Base-by-base conservation (phyloP, 2,797 vertebrate genomes). In the Pelodytes ibericus region DNA sequence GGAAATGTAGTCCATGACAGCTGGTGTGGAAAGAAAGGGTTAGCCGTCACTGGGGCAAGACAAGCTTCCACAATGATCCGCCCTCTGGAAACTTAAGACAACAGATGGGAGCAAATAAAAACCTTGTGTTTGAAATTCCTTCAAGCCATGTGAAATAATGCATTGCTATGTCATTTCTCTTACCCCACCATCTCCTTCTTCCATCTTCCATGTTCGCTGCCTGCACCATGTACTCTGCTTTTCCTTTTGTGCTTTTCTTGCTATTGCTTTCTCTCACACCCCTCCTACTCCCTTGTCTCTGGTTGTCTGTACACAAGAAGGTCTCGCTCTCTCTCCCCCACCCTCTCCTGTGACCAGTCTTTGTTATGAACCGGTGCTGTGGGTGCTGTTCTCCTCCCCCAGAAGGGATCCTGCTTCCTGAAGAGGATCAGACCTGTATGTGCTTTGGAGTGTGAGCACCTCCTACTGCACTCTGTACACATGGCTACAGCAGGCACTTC, bases 161-260 rank as follows among this genome's bases (percentile, higher is more conserved):
- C 44, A 47, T 15, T 53, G 6, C 49, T 39, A n/a, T 53, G 49
- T 7, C 5, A 16, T 22, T 7, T 53, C 7, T 24, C 72, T 74
- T 58, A 74, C 72, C 72, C 31, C 72, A 41, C 72, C 49, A 58
- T 74, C 72, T 66, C 61, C 62, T 44, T 29, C 62, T 74, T 74
- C 72, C 72, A 74, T 74, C 9, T 58, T 66, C 72, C 72, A 74
- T 74, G 71, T 31, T 72, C 51, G n/a, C 36, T 24, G 59, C 60
- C 41, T 62, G 71, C 29, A 72, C 29, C 25, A 36, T 65, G 11
- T 27, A 51, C 29, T 26, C 25, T 72, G 41, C 71, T 72, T 51
- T 53, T n/a, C 47, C 60, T 39, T 63, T 73, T 63, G 47, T 63
- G 47, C 25, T 56, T 30, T 49, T 16, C 60, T 63, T 44, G 64